Base-by-base conservation (phyloP, 2,888 invertebrate species). In the Parnassius mnemosyne region DNA sequence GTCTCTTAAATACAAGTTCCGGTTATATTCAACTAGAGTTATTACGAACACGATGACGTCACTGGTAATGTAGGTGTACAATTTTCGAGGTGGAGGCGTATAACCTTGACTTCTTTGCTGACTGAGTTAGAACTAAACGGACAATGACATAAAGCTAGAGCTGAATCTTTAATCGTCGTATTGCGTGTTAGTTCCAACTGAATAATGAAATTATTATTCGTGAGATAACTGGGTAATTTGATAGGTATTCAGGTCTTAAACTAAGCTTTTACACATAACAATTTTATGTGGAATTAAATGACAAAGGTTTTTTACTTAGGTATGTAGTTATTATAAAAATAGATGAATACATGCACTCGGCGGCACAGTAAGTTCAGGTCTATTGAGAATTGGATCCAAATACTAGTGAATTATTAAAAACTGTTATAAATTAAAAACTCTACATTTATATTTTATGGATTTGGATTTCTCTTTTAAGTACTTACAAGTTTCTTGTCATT, bases 71-170 rank as follows among this genome's bases (percentile, higher is more conserved):
- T 71, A 66, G 71, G 71, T 62, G 57, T 60, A 60, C 58, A 61
- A 59, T 52, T 53, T 43, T 53, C 53, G 42, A 55, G 43, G 57
- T 57, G 69, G 70, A 59, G 71, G 71, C 63, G 67, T 53, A 34
- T 59, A 69, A 68, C 69, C 71, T 70, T 70, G 70, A 70, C 68
- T 69, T 64, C 44, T 51, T 55, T 53, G 63, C 50, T 60, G 56
- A 60, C 53, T 56, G 13, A 60, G 63, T 56, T 60, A 57, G 60
- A 64, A 64, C 63, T 20, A 64, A 64, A 64, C 60, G 60, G 60
- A 53, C 63, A 60, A 34, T 47, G 63, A 50, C 60, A 50, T 64
- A 60, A 56, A 56, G 11, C 25, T 43, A 53, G 54, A 25, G 44
- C 25, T 55, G 51, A 57, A 62, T 57, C 57, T 44, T 64, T 64